phyloP scores from a whole-genome alignment of 2,113 vertebrate genomes.

The Callorhinus ursinus region DNA sequence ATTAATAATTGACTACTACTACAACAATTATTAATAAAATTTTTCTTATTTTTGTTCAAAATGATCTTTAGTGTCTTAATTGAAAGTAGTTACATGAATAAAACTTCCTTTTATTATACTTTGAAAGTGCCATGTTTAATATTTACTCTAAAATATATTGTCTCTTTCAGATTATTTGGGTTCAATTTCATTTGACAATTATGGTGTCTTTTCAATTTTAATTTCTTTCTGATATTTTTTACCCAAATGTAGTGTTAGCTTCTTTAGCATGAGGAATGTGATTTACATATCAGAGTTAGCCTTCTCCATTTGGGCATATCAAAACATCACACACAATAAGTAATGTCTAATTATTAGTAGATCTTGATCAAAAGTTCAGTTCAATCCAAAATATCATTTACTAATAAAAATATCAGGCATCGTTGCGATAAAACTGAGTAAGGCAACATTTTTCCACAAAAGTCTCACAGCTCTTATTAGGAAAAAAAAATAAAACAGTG shows the following conservation, averaged over 20 bases:
- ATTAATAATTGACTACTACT: background rate
- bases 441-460: background rate
- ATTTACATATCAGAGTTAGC: background rate
- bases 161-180: background rate
- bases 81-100: background rate
- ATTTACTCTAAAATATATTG: background rate
- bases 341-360: background rate
- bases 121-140: background rate
- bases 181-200: background rate
- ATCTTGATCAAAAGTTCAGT: background rate
- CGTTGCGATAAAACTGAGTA: background rate
- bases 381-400: background rate
- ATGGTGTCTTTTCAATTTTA: background rate
- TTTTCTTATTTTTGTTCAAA: background rate
- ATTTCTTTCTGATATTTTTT: background rate
- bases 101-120: background rate
- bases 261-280: background rate
- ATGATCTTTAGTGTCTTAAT: background rate
- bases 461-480: background rate
- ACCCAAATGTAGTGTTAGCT: background rate
- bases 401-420: background rate
- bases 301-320: background rate
- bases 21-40: background rate
- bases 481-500: background rate
- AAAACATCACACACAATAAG: background rate